Conservation (phyloP, 2,888 invertebrate species). For the Oxyteleia sp. region DNA sequence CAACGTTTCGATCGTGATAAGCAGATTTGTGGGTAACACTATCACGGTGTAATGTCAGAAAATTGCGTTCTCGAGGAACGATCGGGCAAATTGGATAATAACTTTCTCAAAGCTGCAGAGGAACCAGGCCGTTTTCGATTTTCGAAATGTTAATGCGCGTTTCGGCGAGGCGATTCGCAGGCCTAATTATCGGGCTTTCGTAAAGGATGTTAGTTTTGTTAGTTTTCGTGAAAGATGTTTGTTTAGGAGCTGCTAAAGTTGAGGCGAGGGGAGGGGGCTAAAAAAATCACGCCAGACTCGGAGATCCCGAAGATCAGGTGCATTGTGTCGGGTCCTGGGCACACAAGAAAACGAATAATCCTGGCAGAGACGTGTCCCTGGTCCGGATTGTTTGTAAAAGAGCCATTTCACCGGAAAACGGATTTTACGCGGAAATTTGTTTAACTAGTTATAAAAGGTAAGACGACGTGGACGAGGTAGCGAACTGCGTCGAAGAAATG, state of each 20-base stretch:
- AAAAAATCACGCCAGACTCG: slow-evolving; percentile 9
- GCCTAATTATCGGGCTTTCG: slow-evolving; percentile 9
- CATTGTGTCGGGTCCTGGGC: slow-evolving; percentile 4
- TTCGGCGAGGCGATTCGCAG: slow-evolving; percentile 1
- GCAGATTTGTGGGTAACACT: slow-evolving; percentile 23
- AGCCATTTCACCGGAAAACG: slow-evolving; percentile 80
- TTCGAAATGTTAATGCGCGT: not conserved
- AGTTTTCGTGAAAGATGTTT: slow-evolving; percentile 12
- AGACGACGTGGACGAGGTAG: slow-evolving; percentile 76
- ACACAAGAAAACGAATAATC: slow-evolving; percentile 3
- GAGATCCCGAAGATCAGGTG: slow-evolving; percentile 30
- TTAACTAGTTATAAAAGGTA: slow-evolving; percentile 82
- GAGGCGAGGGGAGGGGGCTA: slow-evolving; percentile 10
- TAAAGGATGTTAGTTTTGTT: slow-evolving; percentile 38
- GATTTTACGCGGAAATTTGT: slow-evolving; percentile 84
- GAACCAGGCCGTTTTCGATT: too few relatives aligned
- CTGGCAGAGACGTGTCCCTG: not conserved
- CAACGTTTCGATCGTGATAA: slow-evolving; percentile 20
- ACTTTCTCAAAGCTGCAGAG: slow-evolving; percentile 2
- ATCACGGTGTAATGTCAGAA: not conserved
- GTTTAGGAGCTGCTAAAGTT: slow-evolving; percentile 26
- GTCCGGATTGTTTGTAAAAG: not conserved
- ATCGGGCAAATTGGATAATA: too few relatives aligned
- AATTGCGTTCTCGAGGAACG: not conserved
- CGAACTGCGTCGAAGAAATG: slow-evolving; percentile 39